These are phyloP conservation scores for Lasiurus borealis DNA, from an alignment of 2,113 vertebrate genomes.

Conservation along the genomic window DNA sequence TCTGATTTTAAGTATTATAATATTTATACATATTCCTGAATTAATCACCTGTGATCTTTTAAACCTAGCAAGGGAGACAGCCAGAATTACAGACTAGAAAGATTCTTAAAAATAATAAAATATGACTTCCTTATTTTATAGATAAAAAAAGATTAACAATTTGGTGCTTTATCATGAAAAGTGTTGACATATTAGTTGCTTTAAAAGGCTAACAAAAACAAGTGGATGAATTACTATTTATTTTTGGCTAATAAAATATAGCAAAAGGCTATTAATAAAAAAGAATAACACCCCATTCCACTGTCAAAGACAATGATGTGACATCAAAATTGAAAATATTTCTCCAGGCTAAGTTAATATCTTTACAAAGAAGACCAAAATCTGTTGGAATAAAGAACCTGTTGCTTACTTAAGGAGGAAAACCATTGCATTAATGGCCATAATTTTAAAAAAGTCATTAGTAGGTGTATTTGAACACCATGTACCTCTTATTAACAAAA, in stretches of 20 bases:
- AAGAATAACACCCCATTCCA: not conserved
- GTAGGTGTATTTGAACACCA: not conserved
- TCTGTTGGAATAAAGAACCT: not conserved
- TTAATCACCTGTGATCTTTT: not conserved
- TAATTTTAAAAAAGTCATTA: not conserved
- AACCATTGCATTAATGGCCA: not conserved
- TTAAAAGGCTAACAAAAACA: constrained; percentile 6
- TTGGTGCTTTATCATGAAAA: not conserved
- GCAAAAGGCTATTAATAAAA: not conserved
- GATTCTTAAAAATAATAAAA: constrained; percentile 4
- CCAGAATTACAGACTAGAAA: not conserved
- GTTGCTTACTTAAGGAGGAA: not conserved
- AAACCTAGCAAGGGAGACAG: not conserved
- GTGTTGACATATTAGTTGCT: not conserved
- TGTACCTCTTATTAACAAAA: not conserved
- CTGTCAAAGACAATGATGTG: not conserved
- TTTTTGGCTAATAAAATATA: constrained; percentile 5
- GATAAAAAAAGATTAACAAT: not conserved
- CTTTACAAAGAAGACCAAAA: not conserved
- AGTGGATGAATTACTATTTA: not conserved
- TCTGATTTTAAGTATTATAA: constrained; percentile 37
- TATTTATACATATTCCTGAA: not conserved
- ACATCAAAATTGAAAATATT: constrained; percentile 4
- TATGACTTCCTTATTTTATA: not conserved
- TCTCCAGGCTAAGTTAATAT: not conserved